A percentile compares a stretch with the other conserved stretches of the same genome.
phyloP scores from a whole-genome alignment of 2,888 invertebrate genomes.

The Marasmarcha lunaedactyla region DNA sequence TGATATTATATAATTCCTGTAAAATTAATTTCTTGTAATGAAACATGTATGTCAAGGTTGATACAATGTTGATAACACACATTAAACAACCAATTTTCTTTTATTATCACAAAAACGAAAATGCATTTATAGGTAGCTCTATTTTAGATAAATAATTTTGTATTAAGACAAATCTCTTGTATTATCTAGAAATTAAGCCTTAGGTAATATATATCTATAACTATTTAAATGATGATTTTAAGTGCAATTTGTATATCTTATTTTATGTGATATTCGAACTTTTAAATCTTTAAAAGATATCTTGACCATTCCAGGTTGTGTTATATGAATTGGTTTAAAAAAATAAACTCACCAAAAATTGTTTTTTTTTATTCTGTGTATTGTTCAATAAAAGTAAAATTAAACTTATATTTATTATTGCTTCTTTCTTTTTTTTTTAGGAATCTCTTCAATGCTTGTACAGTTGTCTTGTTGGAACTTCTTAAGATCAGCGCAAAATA shows the following conservation, averaged over 20 bases:
- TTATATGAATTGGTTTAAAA: slow-evolving; percentile 7
- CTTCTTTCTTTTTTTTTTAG: slow-evolving; percentile 39
- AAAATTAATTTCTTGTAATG: too few species aligned
- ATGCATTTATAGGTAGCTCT: too few species aligned
- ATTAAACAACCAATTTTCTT: too few species aligned
- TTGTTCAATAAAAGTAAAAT: too few species aligned
- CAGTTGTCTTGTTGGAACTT: slow-evolving; percentile 68
- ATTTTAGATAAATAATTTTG: too few species aligned
- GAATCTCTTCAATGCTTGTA: slow-evolving; percentile 16
- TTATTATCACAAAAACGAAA: too few species aligned
- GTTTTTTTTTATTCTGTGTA: slow-evolving; percentile 8
- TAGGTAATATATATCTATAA: too few species aligned
- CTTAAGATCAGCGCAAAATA: slow-evolving; percentile 85
- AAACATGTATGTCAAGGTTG: too few species aligned
- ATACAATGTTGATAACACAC: too few species aligned
- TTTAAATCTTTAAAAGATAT: slow-evolving; percentile 34
- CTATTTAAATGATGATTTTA: background rate
- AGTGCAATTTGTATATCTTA: slow-evolving; percentile 14
- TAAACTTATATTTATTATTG: too few species aligned
- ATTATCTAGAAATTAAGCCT: too few species aligned
- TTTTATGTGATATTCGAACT: background rate
- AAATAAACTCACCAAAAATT: slow-evolving; percentile 6
- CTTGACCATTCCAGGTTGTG: slow-evolving; percentile 49
- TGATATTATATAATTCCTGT: too few species aligned
- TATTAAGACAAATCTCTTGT: background rate